Evolutionary conservation across 2,888 invertebrate genomes (phyloP).

Genomic region (Bombylius major): DNA sequence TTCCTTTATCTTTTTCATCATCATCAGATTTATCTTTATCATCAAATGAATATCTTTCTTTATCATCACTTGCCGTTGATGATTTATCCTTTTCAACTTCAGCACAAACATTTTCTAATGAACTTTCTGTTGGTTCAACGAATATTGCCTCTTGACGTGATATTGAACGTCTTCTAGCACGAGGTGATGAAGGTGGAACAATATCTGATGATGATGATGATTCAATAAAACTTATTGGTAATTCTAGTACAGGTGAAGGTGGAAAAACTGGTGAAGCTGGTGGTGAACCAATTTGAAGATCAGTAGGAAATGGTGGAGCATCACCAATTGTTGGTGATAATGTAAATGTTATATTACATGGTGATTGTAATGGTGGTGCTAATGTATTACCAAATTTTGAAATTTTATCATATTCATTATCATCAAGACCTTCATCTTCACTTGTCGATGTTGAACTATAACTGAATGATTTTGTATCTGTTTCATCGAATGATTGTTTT

Average conservation of each 20-base stretch:
- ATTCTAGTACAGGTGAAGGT: constrained; percentile 45
- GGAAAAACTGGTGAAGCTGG: constrained; percentile 32
- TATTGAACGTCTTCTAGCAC: constrained; percentile 56
- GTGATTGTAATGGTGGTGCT: constrained; percentile 36
- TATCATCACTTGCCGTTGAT: constrained; percentile 14
- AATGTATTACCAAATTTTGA: constrained; percentile 36
- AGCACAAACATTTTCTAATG: constrained; percentile 52
- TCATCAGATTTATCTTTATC: constrained; percentile 26
- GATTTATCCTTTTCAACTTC: constrained; percentile 23
- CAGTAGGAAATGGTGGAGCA: constrained; percentile 31
- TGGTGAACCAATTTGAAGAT: constrained; percentile 24
- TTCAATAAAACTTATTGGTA: constrained; percentile 38
- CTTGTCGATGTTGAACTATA: constrained; percentile 42
- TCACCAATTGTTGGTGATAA: constrained; percentile 44
- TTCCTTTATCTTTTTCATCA: constrained; percentile 22
- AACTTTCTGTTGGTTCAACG: constrained; percentile 58
- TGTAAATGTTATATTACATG: constrained; percentile 50
- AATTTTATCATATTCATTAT: constrained; percentile 31
- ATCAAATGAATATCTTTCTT: not conserved
- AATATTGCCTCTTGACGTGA: constrained; percentile 74
- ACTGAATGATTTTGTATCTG: constrained; percentile 35
- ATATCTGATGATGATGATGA: constrained; percentile 19
- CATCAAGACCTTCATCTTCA: constrained; percentile 39
- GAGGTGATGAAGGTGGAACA: constrained; percentile 29
- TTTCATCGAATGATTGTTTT: constrained; percentile 29